phyloP scores from a whole-genome alignment of 1,140 invertebrate species.

The Anastatus disparis region DNA sequence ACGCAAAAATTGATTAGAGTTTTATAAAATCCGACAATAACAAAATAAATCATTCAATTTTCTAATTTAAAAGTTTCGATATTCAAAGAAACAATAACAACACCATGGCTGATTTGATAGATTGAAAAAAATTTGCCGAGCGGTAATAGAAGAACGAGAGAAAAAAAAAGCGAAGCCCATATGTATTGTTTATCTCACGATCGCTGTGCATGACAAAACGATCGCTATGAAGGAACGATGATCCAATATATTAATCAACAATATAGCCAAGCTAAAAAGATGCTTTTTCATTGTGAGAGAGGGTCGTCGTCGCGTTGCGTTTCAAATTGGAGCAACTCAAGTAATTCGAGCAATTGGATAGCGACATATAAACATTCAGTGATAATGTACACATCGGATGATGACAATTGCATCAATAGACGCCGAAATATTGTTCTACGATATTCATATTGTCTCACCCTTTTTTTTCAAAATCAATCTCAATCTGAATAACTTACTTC shows the following conservation, averaged over 20 bases:
- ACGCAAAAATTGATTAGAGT: no score
- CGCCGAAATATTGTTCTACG: background rate
- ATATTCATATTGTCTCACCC: no score
- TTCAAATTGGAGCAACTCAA: constrained; percentile 33
- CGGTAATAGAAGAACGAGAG: no score
- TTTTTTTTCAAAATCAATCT: background rate
- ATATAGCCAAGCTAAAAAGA: no score
- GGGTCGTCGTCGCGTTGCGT: background rate
- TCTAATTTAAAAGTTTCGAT: no score
- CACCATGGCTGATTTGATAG: no score
- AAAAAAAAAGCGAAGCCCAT: constrained; percentile 7
- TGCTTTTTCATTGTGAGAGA: background rate
- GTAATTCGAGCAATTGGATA: constrained; percentile 20
- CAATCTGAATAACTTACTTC: background rate
- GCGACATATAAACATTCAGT: background rate
- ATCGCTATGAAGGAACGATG: background rate
- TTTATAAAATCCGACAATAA: no score
- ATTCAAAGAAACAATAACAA: no score
- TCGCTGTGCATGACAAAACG: background rate
- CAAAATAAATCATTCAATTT: no score
- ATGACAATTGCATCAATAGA: constrained; percentile 28
- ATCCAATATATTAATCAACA: background rate
- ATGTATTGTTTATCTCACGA: background rate
- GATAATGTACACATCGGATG: background rate
- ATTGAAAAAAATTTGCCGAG: no score